Evolutionary conservation across 2,888 invertebrate species (phyloP).

Genomic region (Metellina segmentata): DNA sequence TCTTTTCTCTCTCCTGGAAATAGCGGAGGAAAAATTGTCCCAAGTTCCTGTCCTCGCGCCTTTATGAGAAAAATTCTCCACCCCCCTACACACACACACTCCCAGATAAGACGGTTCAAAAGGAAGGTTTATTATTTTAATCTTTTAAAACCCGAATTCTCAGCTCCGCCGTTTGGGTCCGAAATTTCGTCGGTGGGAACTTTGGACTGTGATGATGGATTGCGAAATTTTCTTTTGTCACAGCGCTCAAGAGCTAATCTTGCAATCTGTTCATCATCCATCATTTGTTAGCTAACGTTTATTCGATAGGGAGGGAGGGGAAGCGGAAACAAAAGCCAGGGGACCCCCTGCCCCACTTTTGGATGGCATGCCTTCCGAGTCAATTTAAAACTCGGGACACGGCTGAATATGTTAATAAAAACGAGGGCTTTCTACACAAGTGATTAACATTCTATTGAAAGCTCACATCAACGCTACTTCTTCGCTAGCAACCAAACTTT

Average conservation of each 20-base stretch:
- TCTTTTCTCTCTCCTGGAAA: constrained; percentile 9
- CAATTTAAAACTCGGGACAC: background rate
- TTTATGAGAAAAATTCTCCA: constrained; percentile 18
- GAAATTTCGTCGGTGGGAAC: constrained; percentile 46
- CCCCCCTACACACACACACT: background rate
- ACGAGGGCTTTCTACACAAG: no score
- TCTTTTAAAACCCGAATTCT: constrained; percentile 46
- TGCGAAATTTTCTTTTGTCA: constrained; percentile 62
- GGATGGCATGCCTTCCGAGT: background rate
- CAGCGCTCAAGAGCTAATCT: constrained; percentile 66
- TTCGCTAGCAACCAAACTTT: no score
- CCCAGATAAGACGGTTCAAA: constrained; percentile 27
- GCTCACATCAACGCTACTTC: no score
- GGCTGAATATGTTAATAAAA: no score
- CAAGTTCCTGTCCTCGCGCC: background rate
- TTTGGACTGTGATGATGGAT: constrained; percentile 67
- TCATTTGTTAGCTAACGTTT: constrained; percentile 68
- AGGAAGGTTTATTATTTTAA: constrained; percentile 68
- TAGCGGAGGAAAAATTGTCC: constrained; percentile 46
- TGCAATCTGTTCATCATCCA: constrained; percentile 72
- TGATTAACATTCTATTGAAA: no score
- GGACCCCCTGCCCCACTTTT: background rate
- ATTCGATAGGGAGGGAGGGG: constrained; percentile 50
- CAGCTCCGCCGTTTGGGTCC: background rate
- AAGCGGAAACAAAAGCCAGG: constrained; percentile 30